phyloP scores from a whole-genome alignment of 2,888 invertebrate genomes.

The Meta bourneti region DNA sequence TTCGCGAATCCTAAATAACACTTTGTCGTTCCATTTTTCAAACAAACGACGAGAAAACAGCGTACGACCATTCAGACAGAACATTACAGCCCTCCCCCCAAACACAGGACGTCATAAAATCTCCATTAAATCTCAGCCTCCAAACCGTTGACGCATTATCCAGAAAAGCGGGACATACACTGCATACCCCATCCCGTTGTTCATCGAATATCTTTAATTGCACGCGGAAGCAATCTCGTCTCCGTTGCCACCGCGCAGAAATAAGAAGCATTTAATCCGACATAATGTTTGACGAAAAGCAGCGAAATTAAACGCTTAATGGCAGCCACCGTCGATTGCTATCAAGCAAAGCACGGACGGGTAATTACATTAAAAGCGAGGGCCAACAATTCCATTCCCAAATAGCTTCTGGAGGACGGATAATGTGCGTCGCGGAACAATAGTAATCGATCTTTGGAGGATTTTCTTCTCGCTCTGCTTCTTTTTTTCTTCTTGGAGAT shows the following conservation, averaged over 20 bases:
- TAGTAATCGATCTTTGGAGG: constrained; percentile 49
- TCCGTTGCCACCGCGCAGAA: constrained; percentile 20
- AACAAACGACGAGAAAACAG: no score
- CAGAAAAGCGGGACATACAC: neutral
- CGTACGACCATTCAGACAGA: no score
- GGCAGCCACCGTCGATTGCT: constrained; percentile 52
- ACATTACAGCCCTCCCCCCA: no score
- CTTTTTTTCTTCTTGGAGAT: neutral
- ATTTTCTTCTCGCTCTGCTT: constrained; percentile 19
- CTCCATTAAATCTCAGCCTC: constrained; percentile 24
- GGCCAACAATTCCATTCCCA: constrained; percentile 32
- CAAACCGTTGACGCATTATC: constrained; percentile 10
- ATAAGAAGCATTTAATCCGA: constrained; percentile 64
- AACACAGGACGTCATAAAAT: constrained; percentile 8
- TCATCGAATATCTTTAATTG: no score
- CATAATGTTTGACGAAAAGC: constrained; percentile 31
- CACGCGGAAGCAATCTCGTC: neutral
- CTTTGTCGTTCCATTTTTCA: no score
- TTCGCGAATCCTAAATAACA: no score
- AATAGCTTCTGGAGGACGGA: constrained; percentile 35
- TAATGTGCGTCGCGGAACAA: constrained; percentile 34
- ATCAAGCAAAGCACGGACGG: constrained; percentile 11
- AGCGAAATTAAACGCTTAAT: constrained; percentile 41
- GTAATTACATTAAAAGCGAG: constrained; percentile 39
- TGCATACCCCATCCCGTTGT: no score